phyloP scores from a whole-genome alignment of 1,140 invertebrate species.

The Meloidogyne floridensis region DNA sequence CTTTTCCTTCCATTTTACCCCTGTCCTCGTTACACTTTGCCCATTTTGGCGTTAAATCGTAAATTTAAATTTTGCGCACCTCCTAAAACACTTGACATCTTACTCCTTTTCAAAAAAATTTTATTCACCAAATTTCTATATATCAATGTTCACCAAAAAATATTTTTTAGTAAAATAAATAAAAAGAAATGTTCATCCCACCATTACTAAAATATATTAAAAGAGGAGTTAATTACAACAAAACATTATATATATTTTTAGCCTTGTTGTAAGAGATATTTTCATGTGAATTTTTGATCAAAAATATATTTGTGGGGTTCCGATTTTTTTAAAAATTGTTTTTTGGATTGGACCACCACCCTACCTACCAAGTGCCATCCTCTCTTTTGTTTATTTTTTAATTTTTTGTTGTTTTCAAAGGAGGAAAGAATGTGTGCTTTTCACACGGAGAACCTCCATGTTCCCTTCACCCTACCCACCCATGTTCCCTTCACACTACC shows the following conservation, averaged over 20 bases:
- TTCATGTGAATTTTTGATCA: too few species aligned
- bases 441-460: not conserved
- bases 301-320: not conserved
- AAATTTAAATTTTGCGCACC: too few species aligned
- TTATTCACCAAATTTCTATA: too few species aligned
- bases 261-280: too few species aligned
- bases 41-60: too few species aligned
- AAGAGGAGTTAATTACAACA: not conserved
- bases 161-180: too few species aligned
- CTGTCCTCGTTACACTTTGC: too few species aligned
- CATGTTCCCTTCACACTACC: not conserved
- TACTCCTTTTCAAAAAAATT: too few species aligned
- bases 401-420: not conserved
- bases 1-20: too few species aligned
- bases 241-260: not conserved
- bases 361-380: not conserved
- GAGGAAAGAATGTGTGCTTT: too few species aligned
- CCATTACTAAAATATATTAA: conserved; percentile 2
- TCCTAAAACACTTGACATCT: too few species aligned
- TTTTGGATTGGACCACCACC: not conserved
- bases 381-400: not conserved
- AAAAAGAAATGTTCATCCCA: not conserved
- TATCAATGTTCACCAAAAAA: too few species aligned
- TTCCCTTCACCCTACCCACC: not conserved
- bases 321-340: not conserved